Evolutionary conservation across 2,888 invertebrate genomes (phyloP).

Genomic region (Carpatolechia fugitivella): DNA sequence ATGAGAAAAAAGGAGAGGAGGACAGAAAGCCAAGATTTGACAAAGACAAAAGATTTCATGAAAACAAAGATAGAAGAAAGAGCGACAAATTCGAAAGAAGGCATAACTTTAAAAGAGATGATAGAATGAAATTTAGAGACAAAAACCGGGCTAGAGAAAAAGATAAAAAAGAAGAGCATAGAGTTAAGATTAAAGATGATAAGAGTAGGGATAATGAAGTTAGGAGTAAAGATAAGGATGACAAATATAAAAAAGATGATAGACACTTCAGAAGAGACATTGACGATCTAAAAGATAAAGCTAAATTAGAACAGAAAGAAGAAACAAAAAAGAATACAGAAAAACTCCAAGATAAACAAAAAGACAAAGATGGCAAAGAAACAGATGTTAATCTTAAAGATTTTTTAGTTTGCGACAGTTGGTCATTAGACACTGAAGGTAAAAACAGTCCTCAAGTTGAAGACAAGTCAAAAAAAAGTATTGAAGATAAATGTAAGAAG

Average conservation of each 20-base stretch:
- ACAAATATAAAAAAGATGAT: slow-evolving; percentile 25
- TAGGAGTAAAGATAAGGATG: slow-evolving; percentile 27
- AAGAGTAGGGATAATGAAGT: slow-evolving; percentile 31
- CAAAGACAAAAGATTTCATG: not conserved
- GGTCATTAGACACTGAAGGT: slow-evolving; percentile 70
- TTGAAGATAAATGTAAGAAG: slow-evolving; percentile 27
- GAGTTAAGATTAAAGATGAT: slow-evolving; percentile 29
- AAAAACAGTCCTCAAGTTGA: slow-evolving; percentile 53
- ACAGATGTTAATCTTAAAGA: slow-evolving; percentile 63
- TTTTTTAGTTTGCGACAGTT: slow-evolving; percentile 71
- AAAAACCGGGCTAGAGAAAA: slow-evolving; percentile 20
- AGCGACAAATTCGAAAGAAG: slow-evolving; percentile 29
- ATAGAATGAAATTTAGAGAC: slow-evolving; percentile 11
- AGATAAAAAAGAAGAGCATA: slow-evolving; percentile 28
- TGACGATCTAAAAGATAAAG: slow-evolving; percentile 30
- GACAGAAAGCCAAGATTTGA: slow-evolving; percentile 24
- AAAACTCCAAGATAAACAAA: slow-evolving; percentile 20
- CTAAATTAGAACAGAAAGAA: slow-evolving; percentile 30
- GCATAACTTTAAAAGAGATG: slow-evolving; percentile 17
- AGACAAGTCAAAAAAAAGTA: slow-evolving; percentile 34
- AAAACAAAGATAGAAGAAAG: slow-evolving; percentile 22
- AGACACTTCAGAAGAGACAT: slow-evolving; percentile 26
- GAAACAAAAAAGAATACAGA: slow-evolving; percentile 23
- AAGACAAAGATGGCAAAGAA: slow-evolving; percentile 37
- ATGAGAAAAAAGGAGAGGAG: slow-evolving; percentile 33